A percentile compares a stretch with the other conserved stretches of the same genome.
These are phyloP conservation scores for Protobothrops flavoviridis DNA, from an alignment of 2,113 vertebrate genomes.

Conservation along the genomic window DNA sequence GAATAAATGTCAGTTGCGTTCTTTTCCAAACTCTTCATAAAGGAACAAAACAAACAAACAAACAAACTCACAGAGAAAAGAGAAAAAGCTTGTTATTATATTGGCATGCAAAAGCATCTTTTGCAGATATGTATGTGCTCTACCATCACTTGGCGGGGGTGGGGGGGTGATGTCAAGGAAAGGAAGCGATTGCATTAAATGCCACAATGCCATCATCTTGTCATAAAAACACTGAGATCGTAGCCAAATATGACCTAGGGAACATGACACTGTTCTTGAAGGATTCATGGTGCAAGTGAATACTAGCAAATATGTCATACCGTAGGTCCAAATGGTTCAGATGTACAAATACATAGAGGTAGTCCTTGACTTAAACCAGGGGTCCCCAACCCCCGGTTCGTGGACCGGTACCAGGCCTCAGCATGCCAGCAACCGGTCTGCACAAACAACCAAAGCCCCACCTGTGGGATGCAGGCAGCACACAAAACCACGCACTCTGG, in stretches of 20 bases:
- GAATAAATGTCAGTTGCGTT: not conserved
- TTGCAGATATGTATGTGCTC: not conserved
- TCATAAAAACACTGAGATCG: not conserved
- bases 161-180: not conserved
- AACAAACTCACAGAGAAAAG: not conserved
- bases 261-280: not conserved
- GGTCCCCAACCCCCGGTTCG: no score
- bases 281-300: not conserved
- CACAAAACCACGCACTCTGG: no score
- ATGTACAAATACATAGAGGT: not conserved
- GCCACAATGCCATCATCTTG: not conserved
- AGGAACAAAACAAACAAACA: not conserved
- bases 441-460: no score
- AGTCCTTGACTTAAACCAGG: not conserved
- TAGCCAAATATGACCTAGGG: not conserved
- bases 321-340: not conserved
- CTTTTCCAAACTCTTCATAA: not conserved
- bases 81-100: not conserved
- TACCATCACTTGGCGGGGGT: not conserved
- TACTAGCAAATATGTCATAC: not conserved
- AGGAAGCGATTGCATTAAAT: not conserved
- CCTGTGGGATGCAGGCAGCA: no score
- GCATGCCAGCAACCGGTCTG: no score
- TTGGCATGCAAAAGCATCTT: not conserved
- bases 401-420: no score